phyloP scores from a whole-genome alignment of 2,888 invertebrate species.

The Stenotaenia linearis region DNA sequence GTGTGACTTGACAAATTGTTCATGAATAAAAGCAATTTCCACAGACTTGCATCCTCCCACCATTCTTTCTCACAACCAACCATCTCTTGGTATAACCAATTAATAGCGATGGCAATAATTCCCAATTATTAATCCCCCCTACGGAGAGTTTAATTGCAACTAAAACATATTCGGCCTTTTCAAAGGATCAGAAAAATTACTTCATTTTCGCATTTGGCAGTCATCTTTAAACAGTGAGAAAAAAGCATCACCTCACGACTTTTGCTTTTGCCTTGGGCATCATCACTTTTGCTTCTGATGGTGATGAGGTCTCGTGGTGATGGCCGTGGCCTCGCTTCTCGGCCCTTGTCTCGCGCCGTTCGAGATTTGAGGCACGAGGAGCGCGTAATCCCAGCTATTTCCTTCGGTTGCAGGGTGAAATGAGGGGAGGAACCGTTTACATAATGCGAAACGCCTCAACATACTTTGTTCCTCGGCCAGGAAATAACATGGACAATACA shows the following conservation, averaged over 20 bases:
- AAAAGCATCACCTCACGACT: neutral
- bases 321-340: neutral
- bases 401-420: neutral
- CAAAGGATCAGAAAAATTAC: neutral
- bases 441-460: slow-evolving; percentile 21
- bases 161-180: neutral
- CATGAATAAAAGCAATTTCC: neutral
- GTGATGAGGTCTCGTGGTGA: neutral
- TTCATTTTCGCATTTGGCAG: neutral
- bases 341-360: neutral
- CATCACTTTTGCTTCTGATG: neutral
- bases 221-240: neutral
- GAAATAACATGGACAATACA: slow-evolving; percentile 31
- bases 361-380: neutral
- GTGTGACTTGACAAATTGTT: neutral
- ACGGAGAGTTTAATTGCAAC: neutral
- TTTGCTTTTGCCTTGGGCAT: neutral
- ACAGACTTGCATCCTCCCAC: neutral
- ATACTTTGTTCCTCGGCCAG: slow-evolving; percentile 27
- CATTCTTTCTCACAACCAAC: neutral
- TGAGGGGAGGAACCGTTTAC: slow-evolving; percentile 30
- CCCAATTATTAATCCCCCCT: neutral
- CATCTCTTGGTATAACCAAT: neutral
- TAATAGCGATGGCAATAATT: neutral
- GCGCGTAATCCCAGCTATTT: slow-evolving; percentile 27